phyloP scores from a whole-genome alignment of 2,888 invertebrate species.

The Acleris holmiana region DNA sequence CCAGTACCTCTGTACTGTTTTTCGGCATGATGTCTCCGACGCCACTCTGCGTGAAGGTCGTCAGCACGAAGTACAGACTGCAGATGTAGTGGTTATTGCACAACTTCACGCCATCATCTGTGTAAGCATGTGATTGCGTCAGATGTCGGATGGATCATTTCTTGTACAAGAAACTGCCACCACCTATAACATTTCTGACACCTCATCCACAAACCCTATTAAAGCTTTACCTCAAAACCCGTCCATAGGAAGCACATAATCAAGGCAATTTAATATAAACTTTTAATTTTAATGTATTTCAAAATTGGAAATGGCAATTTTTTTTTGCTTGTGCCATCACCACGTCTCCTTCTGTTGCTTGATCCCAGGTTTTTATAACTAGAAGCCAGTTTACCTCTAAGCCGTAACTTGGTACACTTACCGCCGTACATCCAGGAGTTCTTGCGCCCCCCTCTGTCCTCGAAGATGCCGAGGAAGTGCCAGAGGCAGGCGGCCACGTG shows the following conservation, averaged over 20 bases:
- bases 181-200: background rate
- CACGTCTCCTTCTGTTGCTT: too few species aligned
- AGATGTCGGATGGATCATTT: background rate
- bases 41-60: constrained; percentile 70
- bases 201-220: too few species aligned
- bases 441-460: constrained; percentile 48
- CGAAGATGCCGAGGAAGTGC: constrained; percentile 61
- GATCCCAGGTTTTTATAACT: too few species aligned
- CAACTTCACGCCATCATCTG: constrained; percentile 48
- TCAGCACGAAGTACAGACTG: constrained; percentile 67
- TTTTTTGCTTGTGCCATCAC: too few species aligned
- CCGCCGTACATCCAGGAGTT: constrained; percentile 65
- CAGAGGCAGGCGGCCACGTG: constrained; percentile 64
- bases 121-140: background rate
- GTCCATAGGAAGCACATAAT: too few species aligned
- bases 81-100: constrained; percentile 63
- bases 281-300: too few species aligned
- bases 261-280: too few species aligned
- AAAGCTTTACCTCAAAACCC: too few species aligned
- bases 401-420: constrained; percentile 28
- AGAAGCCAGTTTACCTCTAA: too few species aligned
- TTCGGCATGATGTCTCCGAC: constrained; percentile 70
- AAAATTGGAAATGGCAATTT: too few species aligned
- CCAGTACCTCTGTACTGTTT: constrained; percentile 61
- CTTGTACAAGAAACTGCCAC: background rate